Percentiles rank a stretch among this genome's conserved stretches.
These are phyloP conservation scores for Leptinotarsa lineolata DNA, from an alignment of 1,140 invertebrate species.

Conservation along the genomic window DNA sequence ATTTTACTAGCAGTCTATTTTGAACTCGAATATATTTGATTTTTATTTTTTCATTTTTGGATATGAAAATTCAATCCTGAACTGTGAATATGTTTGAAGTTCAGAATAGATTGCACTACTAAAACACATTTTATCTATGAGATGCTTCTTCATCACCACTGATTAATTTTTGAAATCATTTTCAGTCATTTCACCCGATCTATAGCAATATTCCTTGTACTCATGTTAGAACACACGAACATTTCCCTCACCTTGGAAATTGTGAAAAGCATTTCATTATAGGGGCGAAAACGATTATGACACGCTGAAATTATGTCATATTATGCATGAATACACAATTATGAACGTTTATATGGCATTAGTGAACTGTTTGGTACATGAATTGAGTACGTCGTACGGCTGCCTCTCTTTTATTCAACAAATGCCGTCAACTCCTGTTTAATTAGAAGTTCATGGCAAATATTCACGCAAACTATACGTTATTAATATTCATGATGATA, in stretches of 20 bases:
- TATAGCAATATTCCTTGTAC: not conserved
- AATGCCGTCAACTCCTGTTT: conserved; percentile 26
- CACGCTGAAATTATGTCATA: conserved; percentile 46
- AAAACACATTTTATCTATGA: too few relatives aligned
- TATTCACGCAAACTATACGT: too few relatives aligned
- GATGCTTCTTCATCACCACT: not conserved
- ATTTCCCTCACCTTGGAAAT: not conserved
- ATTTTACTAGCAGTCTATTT: too few relatives aligned
- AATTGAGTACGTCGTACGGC: conserved; percentile 32
- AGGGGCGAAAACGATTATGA: conserved; percentile 38
- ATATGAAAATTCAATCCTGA: too few relatives aligned
- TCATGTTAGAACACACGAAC: conserved; percentile 17
- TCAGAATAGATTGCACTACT: too few relatives aligned
- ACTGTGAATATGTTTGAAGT: too few relatives aligned
- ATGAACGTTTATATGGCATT: conserved; percentile 42
- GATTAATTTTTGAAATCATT: conserved; percentile 9
- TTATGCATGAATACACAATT: conserved; percentile 46
- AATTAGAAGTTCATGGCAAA: conserved; percentile 29
- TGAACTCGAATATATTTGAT: too few relatives aligned
- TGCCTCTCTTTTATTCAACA: conserved; percentile 26
- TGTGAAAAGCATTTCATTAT: conserved; percentile 45
- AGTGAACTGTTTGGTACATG: conserved; percentile 38
- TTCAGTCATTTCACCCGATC: not conserved
- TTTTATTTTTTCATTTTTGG: too few relatives aligned
- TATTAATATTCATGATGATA: too few relatives aligned